Evolutionary conservation across 2,888 invertebrate genomes (phyloP).

Genomic region (Melangyna quadrimaculata): DNA sequence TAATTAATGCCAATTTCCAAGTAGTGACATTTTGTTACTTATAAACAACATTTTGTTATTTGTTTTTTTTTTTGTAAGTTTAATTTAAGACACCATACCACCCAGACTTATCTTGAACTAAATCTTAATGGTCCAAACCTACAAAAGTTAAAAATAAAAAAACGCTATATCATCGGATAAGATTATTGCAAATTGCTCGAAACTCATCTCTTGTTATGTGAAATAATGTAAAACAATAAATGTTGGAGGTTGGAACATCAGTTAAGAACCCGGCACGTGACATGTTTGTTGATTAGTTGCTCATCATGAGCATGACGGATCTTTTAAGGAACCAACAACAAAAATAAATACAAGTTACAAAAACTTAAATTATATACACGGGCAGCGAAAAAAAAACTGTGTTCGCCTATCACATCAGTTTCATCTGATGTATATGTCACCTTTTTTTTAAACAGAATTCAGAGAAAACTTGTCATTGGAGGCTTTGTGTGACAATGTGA

Average conservation of each 20-base stretch:
- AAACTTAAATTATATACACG: constrained; percentile 14
- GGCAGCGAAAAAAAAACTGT: constrained; percentile 22
- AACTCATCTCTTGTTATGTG: constrained; percentile 64
- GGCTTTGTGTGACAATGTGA: neutral
- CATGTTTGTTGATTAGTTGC: constrained; percentile 48
- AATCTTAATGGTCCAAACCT: constrained; percentile 60
- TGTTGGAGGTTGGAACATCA: constrained; percentile 69
- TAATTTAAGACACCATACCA: constrained; percentile 49
- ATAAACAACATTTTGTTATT: constrained; percentile 1
- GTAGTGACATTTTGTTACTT: constrained; percentile 55
- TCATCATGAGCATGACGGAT: constrained; percentile 59
- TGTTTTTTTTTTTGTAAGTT: neutral
- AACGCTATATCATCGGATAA: constrained; percentile 52
- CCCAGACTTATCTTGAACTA: constrained; percentile 65
- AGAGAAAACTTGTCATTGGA: neutral
- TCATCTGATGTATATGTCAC: constrained; percentile 53
- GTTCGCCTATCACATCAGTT: constrained; percentile 23
- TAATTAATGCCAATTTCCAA: constrained; percentile 60
- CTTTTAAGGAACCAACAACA: constrained; percentile 24
- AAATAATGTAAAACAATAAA: constrained; percentile 69
- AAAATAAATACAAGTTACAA: constrained; percentile 10
- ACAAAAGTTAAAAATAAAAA: constrained; percentile 1
- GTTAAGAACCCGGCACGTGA: constrained; percentile 66
- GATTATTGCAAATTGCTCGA: constrained; percentile 67
- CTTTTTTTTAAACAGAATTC: constrained; percentile 34